Conservation (phyloP, 53 echinoderm and acorn worm genomes). For the Holothuria scabra region DNA sequence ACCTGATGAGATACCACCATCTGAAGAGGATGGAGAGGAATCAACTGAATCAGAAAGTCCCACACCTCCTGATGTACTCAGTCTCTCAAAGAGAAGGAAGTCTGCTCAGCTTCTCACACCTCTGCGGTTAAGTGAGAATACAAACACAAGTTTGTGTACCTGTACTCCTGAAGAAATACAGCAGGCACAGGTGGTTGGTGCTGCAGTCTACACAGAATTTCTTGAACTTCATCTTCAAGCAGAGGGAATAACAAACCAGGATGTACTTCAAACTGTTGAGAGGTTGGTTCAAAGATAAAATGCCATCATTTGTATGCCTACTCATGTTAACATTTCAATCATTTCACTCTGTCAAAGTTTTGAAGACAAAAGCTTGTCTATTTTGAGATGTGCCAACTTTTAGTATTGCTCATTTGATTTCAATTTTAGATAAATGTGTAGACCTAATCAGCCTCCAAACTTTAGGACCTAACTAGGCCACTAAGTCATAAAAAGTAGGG, state of each 20-base stretch:
- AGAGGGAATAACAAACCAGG: neutral
- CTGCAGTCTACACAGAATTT: constrained; percentile 38
- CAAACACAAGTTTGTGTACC: neutral
- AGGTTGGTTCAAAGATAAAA: neutral
- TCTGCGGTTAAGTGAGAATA: constrained; percentile 7
- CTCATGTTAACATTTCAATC: no score
- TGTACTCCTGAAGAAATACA: constrained; percentile 29
- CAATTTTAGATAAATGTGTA: no score
- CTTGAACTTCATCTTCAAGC: constrained; percentile 32
- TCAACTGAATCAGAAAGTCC: neutral
- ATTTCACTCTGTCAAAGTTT: no score
- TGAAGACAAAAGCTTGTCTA: no score
- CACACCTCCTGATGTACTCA: neutral
- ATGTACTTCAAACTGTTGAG: constrained; percentile 3
- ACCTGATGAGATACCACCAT: no score
- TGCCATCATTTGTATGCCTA: neutral
- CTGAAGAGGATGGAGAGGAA: neutral
- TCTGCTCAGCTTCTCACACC: constrained; percentile 59
- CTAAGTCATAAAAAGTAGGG: no score
- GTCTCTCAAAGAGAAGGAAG: constrained; percentile 52
- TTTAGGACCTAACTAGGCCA: no score
- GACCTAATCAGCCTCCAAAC: no score
- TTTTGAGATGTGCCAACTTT: no score
- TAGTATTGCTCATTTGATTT: no score
- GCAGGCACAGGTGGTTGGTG: constrained; percentile 17